These are phyloP conservation scores for Fragum sueziense DNA, from an alignment of 2,888 invertebrate genomes.

Conservation along the genomic window DNA sequence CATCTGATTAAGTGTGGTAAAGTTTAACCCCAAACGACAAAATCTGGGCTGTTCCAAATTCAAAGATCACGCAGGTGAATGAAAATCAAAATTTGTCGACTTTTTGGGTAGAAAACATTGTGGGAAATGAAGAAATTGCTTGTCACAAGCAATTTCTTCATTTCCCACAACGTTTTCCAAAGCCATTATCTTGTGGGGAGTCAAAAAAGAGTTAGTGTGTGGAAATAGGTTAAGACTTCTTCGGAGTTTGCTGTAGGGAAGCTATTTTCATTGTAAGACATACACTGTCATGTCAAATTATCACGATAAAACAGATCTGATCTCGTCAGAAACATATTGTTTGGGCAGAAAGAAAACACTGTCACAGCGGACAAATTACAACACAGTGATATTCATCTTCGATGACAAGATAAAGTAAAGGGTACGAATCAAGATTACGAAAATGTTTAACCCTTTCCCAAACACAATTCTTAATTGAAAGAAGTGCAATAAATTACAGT, in stretches of 20 bases:
- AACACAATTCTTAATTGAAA: background rate
- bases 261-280: background rate
- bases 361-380: background rate
- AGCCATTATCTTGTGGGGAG: too few species aligned
- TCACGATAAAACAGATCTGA: constrained; percentile 9
- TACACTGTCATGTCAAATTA: background rate
- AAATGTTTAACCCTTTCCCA: background rate
- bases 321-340: background rate
- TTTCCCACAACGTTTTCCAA: too few species aligned
- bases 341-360: background rate
- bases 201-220: too few species aligned
- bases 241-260: background rate
- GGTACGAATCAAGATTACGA: background rate
- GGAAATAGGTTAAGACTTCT: background rate
- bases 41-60: background rate
- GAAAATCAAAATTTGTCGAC: background rate
- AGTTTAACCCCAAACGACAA: background rate
- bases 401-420: background rate
- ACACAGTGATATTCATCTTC: constrained; percentile 4
- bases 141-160: background rate
- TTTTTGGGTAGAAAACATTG: too few species aligned
- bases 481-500: background rate
- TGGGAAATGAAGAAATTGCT: background rate
- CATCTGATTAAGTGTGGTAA: background rate
- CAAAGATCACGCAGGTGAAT: background rate